Base-by-base conservation (phyloP, 2,797 vertebrate species). In the Karalla daura region DNA sequence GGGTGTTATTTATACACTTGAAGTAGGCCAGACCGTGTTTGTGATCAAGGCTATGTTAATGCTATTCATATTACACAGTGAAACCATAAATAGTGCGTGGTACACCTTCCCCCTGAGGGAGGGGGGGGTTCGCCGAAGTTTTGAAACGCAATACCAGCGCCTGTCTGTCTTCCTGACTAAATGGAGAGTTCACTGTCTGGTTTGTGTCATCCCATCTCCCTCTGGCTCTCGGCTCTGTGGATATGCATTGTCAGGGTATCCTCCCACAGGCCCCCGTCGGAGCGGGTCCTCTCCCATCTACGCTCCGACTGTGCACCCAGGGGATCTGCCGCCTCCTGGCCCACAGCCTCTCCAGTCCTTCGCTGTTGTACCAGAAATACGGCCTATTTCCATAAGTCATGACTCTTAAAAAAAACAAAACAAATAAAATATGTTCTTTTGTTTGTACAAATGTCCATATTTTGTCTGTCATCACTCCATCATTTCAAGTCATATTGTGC, bases 1-100 rank as follows among this genome's bases (percentile, higher is more conserved):
- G 58, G 66, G 30, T 59, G 76, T 86, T 89, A 86, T 88, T 89
- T 88, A 79, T 84, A 78, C 68, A 70, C 80, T 66, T 63, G 51
- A 89, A 88, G 70, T 86, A 85, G 86, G 87, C 73, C 86, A 88
- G 73, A 56, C 82, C 51, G 78, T 72, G 73, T 90, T 89, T 85
- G 78, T 76, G 80, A 89, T 84, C 81, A 76, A 86, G 80, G 80
- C 78, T 83, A 76, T 86, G 86, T 70, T 86, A 86, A 89, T 88
- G 68, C 72, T 72, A 41, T 88, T 88, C 85, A 70, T 80, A 76
- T 85, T 84, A 80, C 78, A 81, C 45, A 55, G 66, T 70, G 70
- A 55, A 63, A 68, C 70, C 86, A 74, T 74, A 86, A 88, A 89
- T 80, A 89, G 70, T 41, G 60, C 50, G 80, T 65, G 74, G 62